These are phyloP conservation scores for Acipenser ruthenus DNA, from an alignment of 2,797 vertebrate genomes.

Conservation along the genomic window DNA sequence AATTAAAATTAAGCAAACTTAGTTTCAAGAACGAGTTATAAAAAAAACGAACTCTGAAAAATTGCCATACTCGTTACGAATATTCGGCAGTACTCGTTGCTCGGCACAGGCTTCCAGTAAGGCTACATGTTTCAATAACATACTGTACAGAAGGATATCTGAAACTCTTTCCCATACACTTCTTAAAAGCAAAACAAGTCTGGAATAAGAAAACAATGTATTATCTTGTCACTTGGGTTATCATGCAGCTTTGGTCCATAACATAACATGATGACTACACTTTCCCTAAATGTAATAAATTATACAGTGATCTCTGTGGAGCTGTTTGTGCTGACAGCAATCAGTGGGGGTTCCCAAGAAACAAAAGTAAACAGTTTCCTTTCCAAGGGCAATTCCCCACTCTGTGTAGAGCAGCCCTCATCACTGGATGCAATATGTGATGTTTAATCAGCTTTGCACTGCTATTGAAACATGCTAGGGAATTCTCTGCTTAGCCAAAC, in stretches of 20 bases:
- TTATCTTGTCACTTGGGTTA: neutral
- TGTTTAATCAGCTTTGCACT: neutral
- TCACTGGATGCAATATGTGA: slow-evolving; percentile 1
- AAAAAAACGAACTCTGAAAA: too few relatives aligned
- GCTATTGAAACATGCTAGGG: neutral
- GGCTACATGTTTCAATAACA: neutral
- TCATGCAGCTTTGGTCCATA: neutral
- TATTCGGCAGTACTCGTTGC: too few relatives aligned
- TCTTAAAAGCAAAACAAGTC: neutral
- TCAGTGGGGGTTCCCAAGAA: neutral
- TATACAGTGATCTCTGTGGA: neutral
- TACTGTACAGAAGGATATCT: neutral
- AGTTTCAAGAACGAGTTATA: too few relatives aligned
- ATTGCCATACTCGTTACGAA: too few relatives aligned
- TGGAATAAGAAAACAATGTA: neutral
- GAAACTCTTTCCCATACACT: neutral
- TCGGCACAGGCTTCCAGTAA: neutral
- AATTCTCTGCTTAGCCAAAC: neutral
- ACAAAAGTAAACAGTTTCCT: neutral
- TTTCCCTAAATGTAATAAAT: neutral
- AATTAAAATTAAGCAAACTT: too few relatives aligned
- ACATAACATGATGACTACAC: neutral
- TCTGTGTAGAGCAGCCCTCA: neutral
- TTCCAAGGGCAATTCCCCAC: neutral
- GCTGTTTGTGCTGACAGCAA: neutral